Evolutionary conservation across 2,888 invertebrate genomes (phyloP).

Genomic region (Leptinotarsa peninsularis): DNA sequence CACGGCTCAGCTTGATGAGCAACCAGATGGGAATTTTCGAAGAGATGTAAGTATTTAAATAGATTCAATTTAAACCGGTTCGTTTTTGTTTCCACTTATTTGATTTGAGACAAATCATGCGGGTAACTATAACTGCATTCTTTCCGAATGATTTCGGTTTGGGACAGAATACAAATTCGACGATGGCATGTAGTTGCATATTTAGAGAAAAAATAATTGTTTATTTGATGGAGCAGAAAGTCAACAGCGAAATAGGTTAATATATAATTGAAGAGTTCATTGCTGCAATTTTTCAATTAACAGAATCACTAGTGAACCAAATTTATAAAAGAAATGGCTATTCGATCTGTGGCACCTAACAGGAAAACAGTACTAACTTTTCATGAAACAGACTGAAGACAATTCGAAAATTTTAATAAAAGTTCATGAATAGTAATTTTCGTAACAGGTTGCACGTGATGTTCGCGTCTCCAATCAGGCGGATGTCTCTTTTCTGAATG

Average conservation of each 20-base stretch:
- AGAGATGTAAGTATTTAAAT: conserved; percentile 46
- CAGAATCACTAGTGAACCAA: too few species aligned
- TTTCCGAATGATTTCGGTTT: conserved; percentile 37
- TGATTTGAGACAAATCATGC: conserved; percentile 53
- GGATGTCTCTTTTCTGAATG: too few species aligned
- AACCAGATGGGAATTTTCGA: conserved; percentile 50
- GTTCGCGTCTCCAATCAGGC: too few species aligned
- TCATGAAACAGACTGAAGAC: too few species aligned
- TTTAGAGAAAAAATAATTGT: not conserved
- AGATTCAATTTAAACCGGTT: conserved; percentile 54
- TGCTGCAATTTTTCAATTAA: too few species aligned
- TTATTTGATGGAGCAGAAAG: conserved; percentile 12
- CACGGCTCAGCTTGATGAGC: conserved; percentile 7
- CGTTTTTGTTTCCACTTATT: conserved; percentile 51
- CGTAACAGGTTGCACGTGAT: too few species aligned
- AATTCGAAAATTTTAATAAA: too few species aligned
- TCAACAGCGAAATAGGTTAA: not conserved
- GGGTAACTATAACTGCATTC: conserved; percentile 45
- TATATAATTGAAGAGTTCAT: too few species aligned
- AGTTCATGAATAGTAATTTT: too few species aligned
- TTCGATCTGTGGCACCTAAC: too few species aligned
- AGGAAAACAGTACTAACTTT: too few species aligned
- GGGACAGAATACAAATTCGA: conserved; percentile 26
- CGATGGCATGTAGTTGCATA: conserved; percentile 24
- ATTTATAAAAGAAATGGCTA: too few species aligned